Conservation (phyloP, 2,888 invertebrate genomes). For the Thelaira solivaga region DNA sequence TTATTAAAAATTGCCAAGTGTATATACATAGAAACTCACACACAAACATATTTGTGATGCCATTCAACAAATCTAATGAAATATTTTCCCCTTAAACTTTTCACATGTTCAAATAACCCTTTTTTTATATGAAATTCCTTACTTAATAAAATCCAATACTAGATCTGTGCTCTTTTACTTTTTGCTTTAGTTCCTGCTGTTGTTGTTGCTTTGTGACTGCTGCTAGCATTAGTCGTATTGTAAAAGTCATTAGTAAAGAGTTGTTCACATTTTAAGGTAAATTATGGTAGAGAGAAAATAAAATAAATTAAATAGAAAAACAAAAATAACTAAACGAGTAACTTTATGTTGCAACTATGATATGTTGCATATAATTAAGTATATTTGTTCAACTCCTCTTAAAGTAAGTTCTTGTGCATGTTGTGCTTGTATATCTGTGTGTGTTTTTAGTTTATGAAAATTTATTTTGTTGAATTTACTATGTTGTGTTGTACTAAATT, state of each 20-base stretch:
- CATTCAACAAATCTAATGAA: conserved; percentile 12
- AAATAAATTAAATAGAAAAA: background rate
- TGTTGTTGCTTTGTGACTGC: background rate
- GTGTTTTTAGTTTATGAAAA: too few species aligned
- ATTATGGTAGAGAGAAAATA: conserved; percentile 27
- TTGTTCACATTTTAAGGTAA: conserved; percentile 30
- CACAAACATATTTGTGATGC: too few species aligned
- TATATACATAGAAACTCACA: too few species aligned
- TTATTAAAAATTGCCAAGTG: background rate
- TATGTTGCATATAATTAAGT: conserved; percentile 36
- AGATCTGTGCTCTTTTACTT: too few species aligned
- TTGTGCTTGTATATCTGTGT: background rate
- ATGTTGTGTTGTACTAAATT: background rate
- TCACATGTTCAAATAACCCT: background rate
- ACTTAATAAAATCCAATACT: conserved; percentile 22
- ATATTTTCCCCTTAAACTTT: conserved; percentile 9
- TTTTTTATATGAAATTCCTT: conserved; percentile 8
- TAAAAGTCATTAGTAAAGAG: conserved; percentile 32
- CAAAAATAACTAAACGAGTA: background rate
- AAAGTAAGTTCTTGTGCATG: background rate
- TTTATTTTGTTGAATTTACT: too few species aligned
- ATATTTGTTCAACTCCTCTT: background rate
- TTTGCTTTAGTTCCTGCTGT: background rate
- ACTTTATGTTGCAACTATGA: conserved; percentile 22
- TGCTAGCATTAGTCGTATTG: conserved; percentile 20